phyloP scores from a whole-genome alignment of 2,888 invertebrate genomes.

The Nymphalis polychloros region DNA sequence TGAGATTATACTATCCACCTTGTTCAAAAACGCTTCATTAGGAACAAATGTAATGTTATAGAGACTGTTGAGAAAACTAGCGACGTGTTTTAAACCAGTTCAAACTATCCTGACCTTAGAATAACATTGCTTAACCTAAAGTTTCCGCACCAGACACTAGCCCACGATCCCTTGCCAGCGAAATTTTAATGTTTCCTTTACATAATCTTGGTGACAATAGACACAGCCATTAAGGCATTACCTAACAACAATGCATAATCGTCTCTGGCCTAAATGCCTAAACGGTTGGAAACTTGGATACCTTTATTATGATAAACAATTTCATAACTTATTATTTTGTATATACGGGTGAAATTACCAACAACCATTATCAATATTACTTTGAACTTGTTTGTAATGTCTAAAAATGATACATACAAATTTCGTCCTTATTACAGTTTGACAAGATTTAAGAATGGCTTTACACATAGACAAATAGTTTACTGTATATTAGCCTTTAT shows the following conservation, averaged over 20 bases:
- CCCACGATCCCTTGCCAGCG: constrained; percentile 24
- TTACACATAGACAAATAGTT: constrained; percentile 12
- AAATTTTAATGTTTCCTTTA: constrained; percentile 36
- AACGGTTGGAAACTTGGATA: constrained; percentile 32
- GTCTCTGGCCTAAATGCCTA: constrained; percentile 43
- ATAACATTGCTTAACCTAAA: constrained; percentile 10
- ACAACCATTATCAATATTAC: constrained; percentile 6
- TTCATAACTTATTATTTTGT: constrained; percentile 30
- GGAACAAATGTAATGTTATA: background rate
- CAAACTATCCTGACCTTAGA: constrained; percentile 8
- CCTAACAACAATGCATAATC: constrained; percentile 45
- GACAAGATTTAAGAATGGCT: constrained; percentile 20
- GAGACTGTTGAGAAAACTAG: background rate
- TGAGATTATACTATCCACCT: too few relatives aligned
- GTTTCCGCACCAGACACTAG: constrained; percentile 13
- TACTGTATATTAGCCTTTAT: constrained; percentile 12
- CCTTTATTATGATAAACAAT: constrained; percentile 18
- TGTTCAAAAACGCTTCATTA: background rate
- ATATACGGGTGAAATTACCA: constrained; percentile 23
- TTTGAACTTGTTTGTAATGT: constrained; percentile 10
- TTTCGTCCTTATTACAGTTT: constrained; percentile 32
- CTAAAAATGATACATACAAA: constrained; percentile 33
- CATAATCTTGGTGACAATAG: constrained; percentile 38
- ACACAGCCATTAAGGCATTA: constrained; percentile 40
- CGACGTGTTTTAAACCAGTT: constrained; percentile 5